Conservation (phyloP, 2,797 vertebrate species). For the Pseudocheirus occidentalis region DNA sequence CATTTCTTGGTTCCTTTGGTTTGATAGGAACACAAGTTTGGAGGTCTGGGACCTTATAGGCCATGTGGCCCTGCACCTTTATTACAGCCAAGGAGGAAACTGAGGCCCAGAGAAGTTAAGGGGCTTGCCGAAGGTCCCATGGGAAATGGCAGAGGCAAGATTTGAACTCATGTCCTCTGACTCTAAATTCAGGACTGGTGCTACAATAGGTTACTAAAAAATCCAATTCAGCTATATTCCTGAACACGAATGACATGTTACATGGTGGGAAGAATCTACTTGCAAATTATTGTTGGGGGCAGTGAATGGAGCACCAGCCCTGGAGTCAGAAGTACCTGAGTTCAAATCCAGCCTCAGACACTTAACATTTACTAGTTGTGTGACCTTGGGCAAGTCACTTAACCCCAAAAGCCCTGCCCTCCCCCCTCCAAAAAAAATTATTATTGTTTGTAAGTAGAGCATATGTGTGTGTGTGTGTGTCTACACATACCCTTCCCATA, state of each 20-base stretch:
- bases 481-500: background rate
- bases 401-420: too few relatives aligned
- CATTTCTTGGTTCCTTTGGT: slow-evolving; percentile 67
- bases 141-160: background rate
- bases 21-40: background rate
- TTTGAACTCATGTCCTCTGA: background rate
- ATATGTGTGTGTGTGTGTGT: too few relatives aligned
- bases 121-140: background rate
- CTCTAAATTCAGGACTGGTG: background rate
- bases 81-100: background rate
- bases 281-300: background rate
- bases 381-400: too few relatives aligned
- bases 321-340: too few relatives aligned
- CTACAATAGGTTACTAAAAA: background rate
- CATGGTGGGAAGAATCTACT: background rate
- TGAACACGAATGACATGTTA: background rate
- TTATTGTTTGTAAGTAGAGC: background rate
- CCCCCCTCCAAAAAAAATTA: too few relatives aligned
- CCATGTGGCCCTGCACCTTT: background rate
- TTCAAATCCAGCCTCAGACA: too few relatives aligned
- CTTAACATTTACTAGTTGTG: too few relatives aligned
- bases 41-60: background rate
- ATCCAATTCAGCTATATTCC: background rate
- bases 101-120: background rate
- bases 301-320: too few relatives aligned